These are phyloP conservation scores for Drosophila monieri DNA, from an alignment of 2,888 invertebrate species.

Conservation along the genomic window DNA sequence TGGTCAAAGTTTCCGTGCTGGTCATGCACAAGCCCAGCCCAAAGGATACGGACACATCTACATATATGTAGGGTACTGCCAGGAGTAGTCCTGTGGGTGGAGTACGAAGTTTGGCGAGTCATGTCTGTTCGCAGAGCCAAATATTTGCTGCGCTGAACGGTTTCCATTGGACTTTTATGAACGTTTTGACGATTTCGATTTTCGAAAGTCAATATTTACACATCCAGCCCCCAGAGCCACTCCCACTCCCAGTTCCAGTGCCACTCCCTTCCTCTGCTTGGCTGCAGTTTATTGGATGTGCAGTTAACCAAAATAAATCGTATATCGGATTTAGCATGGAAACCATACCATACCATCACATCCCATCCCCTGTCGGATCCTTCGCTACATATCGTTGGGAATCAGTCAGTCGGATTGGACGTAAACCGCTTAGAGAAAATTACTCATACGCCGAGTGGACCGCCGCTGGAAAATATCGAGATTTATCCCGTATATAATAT, in stretches of 20 bases:
- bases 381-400: constrained; percentile 3
- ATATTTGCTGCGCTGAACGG: constrained; percentile 69
- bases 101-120: constrained; percentile 26
- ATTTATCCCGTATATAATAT: constrained; percentile 24
- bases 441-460: constrained; percentile 71
- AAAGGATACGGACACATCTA: constrained; percentile 11
- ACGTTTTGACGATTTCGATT: constrained; percentile 78
- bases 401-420: constrained; percentile 24
- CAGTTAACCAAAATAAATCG: constrained; percentile 78
- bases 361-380: neutral
- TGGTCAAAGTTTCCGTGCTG: constrained; percentile 44
- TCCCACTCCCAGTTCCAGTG: no score
- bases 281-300: constrained; percentile 72
- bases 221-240: constrained; percentile 13
- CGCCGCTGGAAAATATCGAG: constrained; percentile 44
- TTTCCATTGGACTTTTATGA: constrained; percentile 70
- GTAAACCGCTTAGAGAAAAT: constrained; percentile 76
- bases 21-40: constrained; percentile 31
- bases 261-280: neutral
- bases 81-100: neutral
- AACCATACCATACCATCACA: neutral
- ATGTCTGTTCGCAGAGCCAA: constrained; percentile 64
- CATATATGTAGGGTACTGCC: constrained; percentile 1
- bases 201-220: constrained; percentile 77
- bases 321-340: constrained; percentile 62